A percentile compares a stretch with the other conserved stretches of the same genome.
phyloP scores from a whole-genome alignment of 2,888 invertebrate genomes.

The Podotricha telesiphe region DNA sequence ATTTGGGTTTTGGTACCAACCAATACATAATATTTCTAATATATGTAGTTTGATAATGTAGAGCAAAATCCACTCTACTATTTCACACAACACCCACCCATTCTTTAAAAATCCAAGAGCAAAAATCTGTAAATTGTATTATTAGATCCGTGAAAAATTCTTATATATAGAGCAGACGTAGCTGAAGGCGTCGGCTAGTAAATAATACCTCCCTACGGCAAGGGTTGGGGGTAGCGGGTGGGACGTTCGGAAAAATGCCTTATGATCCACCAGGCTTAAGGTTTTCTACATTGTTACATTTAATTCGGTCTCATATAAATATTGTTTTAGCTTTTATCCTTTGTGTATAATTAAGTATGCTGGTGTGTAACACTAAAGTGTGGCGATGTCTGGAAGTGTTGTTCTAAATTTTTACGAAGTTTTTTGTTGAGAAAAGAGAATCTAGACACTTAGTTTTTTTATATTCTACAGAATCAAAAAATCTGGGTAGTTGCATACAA shows the following conservation, averaged over 20 bases:
- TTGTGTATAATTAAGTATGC: neutral
- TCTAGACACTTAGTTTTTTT: no score
- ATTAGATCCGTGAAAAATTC: conserved; percentile 11
- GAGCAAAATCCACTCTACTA: no score
- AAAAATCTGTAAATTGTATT: neutral
- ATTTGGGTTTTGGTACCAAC: no score
- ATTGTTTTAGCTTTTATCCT: conserved; percentile 34
- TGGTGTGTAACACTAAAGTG: neutral
- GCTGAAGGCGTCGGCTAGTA: conserved; percentile 23
- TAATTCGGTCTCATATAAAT: conserved; percentile 39
- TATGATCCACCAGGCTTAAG: conserved; percentile 71
- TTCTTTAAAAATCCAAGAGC: neutral
- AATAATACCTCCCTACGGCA: conserved; percentile 43
- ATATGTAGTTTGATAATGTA: no score
- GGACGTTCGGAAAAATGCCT: conserved; percentile 83
- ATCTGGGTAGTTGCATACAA: no score
- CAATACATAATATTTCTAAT: no score
- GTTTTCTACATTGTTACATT: conserved; percentile 51
- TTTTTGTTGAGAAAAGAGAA: neutral
- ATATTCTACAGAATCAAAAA: no score
- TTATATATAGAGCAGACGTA: conserved; percentile 29
- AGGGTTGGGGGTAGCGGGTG: conserved; percentile 53
- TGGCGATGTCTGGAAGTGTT: neutral
- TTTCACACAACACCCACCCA: no score
- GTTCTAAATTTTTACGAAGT: neutral